Conservation (phyloP, 1,140 invertebrate species). For the Drosophila orosa region DNA sequence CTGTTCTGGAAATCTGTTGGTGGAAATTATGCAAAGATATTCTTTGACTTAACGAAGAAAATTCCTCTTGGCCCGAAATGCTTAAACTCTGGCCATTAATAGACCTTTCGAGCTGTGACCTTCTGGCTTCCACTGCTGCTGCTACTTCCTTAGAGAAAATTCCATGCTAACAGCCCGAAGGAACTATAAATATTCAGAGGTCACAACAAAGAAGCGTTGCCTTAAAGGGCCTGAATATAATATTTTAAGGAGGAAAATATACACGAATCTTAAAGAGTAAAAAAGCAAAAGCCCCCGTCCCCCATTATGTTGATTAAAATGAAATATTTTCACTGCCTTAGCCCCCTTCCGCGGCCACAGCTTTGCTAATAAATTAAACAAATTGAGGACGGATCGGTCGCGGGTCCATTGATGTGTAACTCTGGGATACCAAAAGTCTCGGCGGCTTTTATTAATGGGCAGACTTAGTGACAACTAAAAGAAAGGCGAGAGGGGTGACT, state of each 20-base stretch:
- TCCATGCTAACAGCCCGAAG: constrained; percentile 8
- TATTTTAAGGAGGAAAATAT: neutral
- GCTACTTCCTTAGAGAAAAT: neutral
- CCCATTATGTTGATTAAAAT: constrained; percentile 43
- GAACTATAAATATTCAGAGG: constrained; percentile 33
- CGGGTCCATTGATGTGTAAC: constrained; percentile 54
- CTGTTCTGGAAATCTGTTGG: neutral
- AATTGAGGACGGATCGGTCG: constrained; percentile 41
- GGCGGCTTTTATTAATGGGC: constrained; percentile 61
- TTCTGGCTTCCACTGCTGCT: neutral
- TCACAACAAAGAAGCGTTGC: constrained; percentile 7
- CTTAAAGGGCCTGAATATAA: neutral
- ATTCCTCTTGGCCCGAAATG: neutral
- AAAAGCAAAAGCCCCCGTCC: too few species aligned
- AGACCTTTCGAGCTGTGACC: neutral
- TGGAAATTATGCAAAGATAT: neutral
- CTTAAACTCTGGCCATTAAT: neutral
- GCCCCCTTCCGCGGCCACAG: constrained; percentile 2
- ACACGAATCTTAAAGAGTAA: neutral
- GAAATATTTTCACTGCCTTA: constrained; percentile 3
- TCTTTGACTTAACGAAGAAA: neutral
- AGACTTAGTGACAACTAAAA: constrained; percentile 77
- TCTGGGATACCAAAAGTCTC: constrained; percentile 28
- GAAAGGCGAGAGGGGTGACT: constrained; percentile 21
- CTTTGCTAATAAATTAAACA: constrained; percentile 55